Evolutionary conservation across 2,113 vertebrate genomes (phyloP).

Genomic region (Lynx canadensis): DNA sequence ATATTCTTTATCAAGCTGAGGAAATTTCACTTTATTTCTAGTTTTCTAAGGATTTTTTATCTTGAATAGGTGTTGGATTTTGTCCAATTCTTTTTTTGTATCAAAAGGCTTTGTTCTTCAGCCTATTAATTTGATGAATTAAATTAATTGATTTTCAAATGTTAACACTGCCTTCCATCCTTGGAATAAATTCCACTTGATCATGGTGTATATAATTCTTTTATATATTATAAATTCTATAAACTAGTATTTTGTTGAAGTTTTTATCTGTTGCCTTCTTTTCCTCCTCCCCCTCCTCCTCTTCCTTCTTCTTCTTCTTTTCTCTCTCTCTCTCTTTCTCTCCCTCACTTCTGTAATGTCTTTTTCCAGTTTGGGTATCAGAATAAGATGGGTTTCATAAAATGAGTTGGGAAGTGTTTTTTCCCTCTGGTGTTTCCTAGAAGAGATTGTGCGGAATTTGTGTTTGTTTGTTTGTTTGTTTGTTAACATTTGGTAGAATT

Average conservation of each 20-base stretch:
- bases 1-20: neutral
- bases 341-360: neutral
- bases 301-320: neutral
- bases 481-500: neutral
- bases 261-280: neutral
- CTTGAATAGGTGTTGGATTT: neutral
- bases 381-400: neutral
- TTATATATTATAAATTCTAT: neutral
- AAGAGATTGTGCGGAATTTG: neutral
- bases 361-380: neutral
- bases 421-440: neutral
- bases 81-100: neutral
- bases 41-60: neutral
- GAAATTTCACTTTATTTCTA: neutral
- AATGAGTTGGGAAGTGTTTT: neutral
- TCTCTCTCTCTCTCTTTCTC: neutral
- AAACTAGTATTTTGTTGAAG: neutral
- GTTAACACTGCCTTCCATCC: neutral
- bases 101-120: neutral
- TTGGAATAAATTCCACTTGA: neutral
- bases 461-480: neutral
- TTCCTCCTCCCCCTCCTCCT: neutral
- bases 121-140: neutral
- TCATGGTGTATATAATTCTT: neutral
- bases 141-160: neutral